These are phyloP conservation scores for Andrena fulva DNA, from an alignment of 2,888 invertebrate genomes.

Conservation along the genomic window DNA sequence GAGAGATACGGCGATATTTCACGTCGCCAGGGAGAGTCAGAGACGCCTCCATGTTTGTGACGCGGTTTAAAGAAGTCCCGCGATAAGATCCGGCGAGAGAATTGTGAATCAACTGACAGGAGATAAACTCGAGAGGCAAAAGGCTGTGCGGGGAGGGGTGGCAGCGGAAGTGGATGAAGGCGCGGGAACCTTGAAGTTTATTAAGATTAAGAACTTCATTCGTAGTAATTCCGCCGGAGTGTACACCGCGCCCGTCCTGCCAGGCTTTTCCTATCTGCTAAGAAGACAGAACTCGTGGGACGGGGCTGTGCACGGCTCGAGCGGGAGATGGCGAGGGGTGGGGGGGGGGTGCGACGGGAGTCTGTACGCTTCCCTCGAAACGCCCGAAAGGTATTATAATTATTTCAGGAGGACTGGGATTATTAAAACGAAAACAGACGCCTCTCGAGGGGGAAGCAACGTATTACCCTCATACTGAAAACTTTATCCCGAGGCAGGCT, in stretches of 20 bases:
- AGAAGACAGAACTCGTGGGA: conserved; percentile 40
- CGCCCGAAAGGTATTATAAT: conserved; percentile 63
- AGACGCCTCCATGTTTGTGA: conserved; percentile 49
- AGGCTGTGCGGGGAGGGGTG: conserved; percentile 10
- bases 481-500: conserved; percentile 34
- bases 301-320: not conserved
- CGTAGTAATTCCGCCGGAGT: conserved; percentile 77
- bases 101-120: conserved; percentile 69
- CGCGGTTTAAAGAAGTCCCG: conserved; percentile 48
- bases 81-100: conserved; percentile 58
- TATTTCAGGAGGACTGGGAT: conserved; percentile 63
- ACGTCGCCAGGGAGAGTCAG: not conserved
- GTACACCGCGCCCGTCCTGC: conserved; percentile 41
- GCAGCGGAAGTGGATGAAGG: conserved; percentile 57
- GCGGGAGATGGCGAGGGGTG: too few species aligned
- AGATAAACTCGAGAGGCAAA: conserved; percentile 59
- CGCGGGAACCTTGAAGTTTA: conserved; percentile 80
- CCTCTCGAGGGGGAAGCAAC: conserved; percentile 36
- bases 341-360: not conserved
- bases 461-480: conserved; percentile 39
- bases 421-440: conserved; percentile 67
- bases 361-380: conserved; percentile 53
- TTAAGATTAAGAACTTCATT: conserved; percentile 84
- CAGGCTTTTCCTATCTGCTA: conserved; percentile 57
- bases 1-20: conserved; percentile 54